These are phyloP conservation scores for Pachycephus smyrnensis DNA, from an alignment of 2,888 invertebrate species.

Conservation along the genomic window DNA sequence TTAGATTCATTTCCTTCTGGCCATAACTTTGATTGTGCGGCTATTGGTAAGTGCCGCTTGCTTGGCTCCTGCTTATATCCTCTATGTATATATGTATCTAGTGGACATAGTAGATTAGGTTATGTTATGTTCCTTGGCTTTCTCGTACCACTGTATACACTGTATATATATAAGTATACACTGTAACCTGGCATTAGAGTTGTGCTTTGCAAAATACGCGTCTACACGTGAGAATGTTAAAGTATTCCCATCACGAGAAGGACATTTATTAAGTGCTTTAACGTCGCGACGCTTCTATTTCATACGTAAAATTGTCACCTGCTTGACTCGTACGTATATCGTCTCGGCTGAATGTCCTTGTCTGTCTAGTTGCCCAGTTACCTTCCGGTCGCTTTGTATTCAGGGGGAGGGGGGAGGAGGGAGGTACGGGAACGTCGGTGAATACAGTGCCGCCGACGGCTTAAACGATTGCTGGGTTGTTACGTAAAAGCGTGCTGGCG, in stretches of 20 bases:
- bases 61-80: slow-evolving; percentile 5
- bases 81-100: not conserved
- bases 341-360: not conserved
- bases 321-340: not conserved
- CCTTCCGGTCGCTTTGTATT: not conserved
- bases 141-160: not conserved
- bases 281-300: not conserved
- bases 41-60: slow-evolving; percentile 38
- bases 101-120: not conserved
- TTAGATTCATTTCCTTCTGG: slow-evolving; percentile 58
- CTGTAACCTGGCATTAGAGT: too few relatives aligned
- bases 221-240: not conserved
- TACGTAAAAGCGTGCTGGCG: not conserved
- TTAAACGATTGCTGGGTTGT: not conserved
- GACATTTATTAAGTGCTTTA: not conserved
- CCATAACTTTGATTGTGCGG: slow-evolving; percentile 48
- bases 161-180: not conserved
- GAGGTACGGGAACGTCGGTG: not conserved
- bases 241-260: not conserved
- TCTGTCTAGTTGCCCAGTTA: not conserved
- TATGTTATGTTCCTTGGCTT: not conserved
- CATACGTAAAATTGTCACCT: not conserved
- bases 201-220: not conserved
- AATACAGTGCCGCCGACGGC: not conserved
- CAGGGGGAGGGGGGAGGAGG: not conserved